phyloP scores from a whole-genome alignment of 2,888 invertebrate species.

The Epinotia ramella region DNA sequence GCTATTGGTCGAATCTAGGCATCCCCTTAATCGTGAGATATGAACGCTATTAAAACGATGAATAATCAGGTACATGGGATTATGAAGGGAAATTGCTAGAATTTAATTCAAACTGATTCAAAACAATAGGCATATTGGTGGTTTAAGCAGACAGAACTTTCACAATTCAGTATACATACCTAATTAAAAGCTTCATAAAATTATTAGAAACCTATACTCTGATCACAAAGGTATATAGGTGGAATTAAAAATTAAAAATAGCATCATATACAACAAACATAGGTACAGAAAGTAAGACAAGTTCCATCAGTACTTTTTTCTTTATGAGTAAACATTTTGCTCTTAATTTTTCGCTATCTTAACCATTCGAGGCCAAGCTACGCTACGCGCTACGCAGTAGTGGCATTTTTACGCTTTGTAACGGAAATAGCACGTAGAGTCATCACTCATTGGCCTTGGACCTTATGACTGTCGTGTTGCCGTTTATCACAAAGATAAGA shows the following conservation, averaged over 20 bases:
- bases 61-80: neutral
- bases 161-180: neutral
- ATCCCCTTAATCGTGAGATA: neutral
- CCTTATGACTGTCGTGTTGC: too few relatives aligned
- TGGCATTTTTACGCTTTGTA: too few relatives aligned
- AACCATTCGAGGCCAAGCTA: too few relatives aligned
- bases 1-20: too few relatives aligned
- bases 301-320: neutral
- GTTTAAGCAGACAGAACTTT: neutral
- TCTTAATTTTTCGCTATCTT: too few relatives aligned
- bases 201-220: neutral
- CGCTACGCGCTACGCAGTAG: too few relatives aligned
- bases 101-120: neutral
- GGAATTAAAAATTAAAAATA: neutral
- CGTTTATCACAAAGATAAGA: too few relatives aligned
- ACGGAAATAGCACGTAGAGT: too few relatives aligned
- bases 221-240: neutral
- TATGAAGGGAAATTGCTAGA: neutral
- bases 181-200: neutral
- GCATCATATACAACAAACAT: neutral
- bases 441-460: too few relatives aligned
- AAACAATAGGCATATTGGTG: neutral
- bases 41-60: neutral
- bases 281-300: neutral
- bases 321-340: neutral